These are phyloP conservation scores for Leptodactylus fuscus DNA, from an alignment of 2,113 vertebrate genomes.

Conservation along the genomic window DNA sequence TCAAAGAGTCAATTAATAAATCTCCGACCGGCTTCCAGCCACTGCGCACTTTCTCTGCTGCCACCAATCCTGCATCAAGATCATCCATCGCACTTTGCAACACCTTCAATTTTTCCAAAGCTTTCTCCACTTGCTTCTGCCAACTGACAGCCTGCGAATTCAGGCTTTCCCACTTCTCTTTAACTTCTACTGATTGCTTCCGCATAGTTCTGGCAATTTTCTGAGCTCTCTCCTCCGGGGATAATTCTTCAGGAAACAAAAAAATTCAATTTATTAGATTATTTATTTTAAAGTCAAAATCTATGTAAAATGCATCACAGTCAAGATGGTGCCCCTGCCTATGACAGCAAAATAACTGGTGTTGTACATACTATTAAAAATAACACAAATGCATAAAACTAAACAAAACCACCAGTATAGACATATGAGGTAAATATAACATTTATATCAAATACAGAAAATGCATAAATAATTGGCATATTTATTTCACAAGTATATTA, in stretches of 20 bases:
- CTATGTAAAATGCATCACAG: neutral
- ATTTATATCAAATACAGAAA: too few relatives aligned
- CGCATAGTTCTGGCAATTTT: constrained; percentile 91
- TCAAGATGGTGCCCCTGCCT: too few relatives aligned
- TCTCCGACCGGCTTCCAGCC: constrained; percentile 93
- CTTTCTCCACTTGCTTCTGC: constrained; percentile 91
- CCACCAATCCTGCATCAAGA: constrained; percentile 85
- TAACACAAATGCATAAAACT: too few relatives aligned
- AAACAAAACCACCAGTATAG: too few relatives aligned
- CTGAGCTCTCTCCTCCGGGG: constrained; percentile 91
- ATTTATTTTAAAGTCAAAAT: neutral
- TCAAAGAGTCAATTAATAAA: constrained; percentile 90
- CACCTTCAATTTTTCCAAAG: constrained; percentile 88
- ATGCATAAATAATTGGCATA: too few relatives aligned
- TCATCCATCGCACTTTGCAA: constrained; percentile 94
- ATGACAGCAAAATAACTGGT: too few relatives aligned
- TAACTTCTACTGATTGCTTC: constrained; percentile 91
- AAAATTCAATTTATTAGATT: neutral
- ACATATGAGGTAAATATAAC: too few relatives aligned
- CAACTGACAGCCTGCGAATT: constrained; percentile 81
- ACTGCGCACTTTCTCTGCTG: constrained; percentile 82
- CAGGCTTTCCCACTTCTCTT: constrained; percentile 92
- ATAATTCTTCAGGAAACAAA: constrained; percentile 78
- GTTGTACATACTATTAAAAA: too few relatives aligned
- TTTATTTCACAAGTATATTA: too few relatives aligned